A percentile compares a stretch with the other conserved stretches of the same genome.
Conservation (phyloP, 2,797 vertebrate species). For the Chaetodon trifasciatus region DNA sequence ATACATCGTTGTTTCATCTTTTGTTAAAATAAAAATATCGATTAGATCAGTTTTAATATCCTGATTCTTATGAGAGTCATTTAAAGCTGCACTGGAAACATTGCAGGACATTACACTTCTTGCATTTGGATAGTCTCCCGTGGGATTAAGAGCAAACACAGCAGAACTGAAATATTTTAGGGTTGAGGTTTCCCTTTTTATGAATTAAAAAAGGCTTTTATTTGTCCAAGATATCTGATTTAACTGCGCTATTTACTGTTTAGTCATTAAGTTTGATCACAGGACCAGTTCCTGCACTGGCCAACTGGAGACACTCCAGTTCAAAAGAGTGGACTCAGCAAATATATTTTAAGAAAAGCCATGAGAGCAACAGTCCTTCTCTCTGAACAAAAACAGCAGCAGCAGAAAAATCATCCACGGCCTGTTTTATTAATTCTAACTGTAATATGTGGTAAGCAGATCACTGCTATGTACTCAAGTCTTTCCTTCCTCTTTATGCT, state of each 20-base stretch:
- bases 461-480: not conserved
- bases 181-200: not conserved
- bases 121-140: not conserved
- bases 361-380: slow-evolving; percentile 5
- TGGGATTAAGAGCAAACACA: not conserved
- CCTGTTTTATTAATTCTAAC: slow-evolving; percentile 11
- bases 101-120: not conserved
- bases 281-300: not conserved
- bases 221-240: not conserved
- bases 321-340: slow-evolving; percentile 4
- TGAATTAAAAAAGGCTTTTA: not conserved
- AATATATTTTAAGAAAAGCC: slow-evolving; percentile 9
- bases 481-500: not conserved
- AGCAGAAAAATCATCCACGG: not conserved
- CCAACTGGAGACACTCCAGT: slow-evolving; percentile 17
- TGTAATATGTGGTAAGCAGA: not conserved
- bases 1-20: not conserved
- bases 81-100: not conserved
- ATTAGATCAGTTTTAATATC: not conserved
- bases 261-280: slow-evolving; percentile 6
- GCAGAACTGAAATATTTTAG: not conserved
- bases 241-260: slow-evolving; percentile 6
- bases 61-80: not conserved
- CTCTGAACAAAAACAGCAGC: slow-evolving; percentile 11
- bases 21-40: not conserved